These are phyloP conservation scores for Cryptoblepharus egeriae DNA, from an alignment of 2,797 vertebrate genomes.

Conservation along the genomic window DNA sequence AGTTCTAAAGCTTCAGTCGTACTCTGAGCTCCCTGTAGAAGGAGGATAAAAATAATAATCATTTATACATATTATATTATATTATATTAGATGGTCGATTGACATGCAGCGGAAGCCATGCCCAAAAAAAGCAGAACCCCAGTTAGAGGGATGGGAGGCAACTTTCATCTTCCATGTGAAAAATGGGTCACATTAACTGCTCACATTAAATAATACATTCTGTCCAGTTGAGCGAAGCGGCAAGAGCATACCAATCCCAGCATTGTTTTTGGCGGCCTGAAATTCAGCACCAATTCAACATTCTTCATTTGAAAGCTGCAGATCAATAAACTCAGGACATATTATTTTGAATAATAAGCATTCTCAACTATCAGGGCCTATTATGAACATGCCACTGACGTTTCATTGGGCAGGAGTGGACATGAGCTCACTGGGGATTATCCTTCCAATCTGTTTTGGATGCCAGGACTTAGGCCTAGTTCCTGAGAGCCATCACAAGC, in stretches of 20 bases:
- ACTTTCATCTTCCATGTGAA: neutral
- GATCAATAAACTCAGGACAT: neutral
- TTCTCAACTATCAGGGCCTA: neutral
- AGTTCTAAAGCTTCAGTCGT: neutral
- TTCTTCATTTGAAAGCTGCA: neutral
- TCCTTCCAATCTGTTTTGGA: neutral
- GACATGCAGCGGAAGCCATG: neutral
- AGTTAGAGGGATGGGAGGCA: neutral
- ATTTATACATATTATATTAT: neutral
- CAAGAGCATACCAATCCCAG: neutral
- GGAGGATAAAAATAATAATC: neutral
- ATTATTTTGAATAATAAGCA: neutral
- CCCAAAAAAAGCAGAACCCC: neutral
- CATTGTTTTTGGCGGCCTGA: neutral
- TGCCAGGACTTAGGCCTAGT: neutral
- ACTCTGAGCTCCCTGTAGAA: neutral
- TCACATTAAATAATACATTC: neutral
- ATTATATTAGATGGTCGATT: neutral
- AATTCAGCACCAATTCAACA: neutral
- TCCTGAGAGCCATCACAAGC: neutral
- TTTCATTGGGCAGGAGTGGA: neutral
- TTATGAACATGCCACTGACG: neutral
- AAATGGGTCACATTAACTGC: slow-evolving; percentile 8
- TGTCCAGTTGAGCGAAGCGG: neutral
- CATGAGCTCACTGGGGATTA: neutral